These are phyloP conservation scores for Sebastes steindachneri DNA, from an alignment of 2,797 vertebrate genomes.

Conservation along the genomic window DNA sequence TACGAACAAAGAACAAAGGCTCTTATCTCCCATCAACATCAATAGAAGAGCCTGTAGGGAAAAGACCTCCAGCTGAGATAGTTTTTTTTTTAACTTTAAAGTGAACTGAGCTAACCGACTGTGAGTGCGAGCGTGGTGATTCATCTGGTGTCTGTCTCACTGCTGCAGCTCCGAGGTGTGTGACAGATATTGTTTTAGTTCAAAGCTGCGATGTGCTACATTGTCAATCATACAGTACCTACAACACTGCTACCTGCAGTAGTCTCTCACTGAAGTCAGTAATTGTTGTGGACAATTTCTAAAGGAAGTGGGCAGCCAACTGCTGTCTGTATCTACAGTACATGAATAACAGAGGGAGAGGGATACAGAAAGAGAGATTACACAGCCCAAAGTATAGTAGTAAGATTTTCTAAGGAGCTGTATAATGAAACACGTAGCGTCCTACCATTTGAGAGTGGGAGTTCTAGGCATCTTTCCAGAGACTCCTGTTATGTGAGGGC, in stretches of 20 bases:
- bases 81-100: neutral
- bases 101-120: constrained; percentile 35
- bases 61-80: constrained; percentile 25
- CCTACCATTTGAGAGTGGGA: neutral
- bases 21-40: constrained; percentile 23
- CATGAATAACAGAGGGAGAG: neutral
- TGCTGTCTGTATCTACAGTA: constrained; percentile 1
- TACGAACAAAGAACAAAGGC: constrained; percentile 22
- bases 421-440: constrained; percentile 1
- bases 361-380: constrained; percentile 4
- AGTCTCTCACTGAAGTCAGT: neutral
- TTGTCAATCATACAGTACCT: constrained; percentile 50
- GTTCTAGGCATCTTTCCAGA: constrained; percentile 25
- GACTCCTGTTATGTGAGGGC: neutral
- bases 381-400: neutral
- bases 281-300: constrained; percentile 28
- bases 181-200: constrained; percentile 62
- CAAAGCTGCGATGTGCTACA: constrained; percentile 28
- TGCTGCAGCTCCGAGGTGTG: constrained; percentile 27
- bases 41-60: constrained; percentile 8
- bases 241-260: constrained; percentile 14
- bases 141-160: constrained; percentile 42
- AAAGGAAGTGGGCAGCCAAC: neutral
- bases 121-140: constrained; percentile 23
- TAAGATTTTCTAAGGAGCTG: constrained; percentile 1